These are phyloP conservation scores for Neocrepidodera transversa DNA, from an alignment of 2,888 invertebrate species.

Conservation along the genomic window DNA sequence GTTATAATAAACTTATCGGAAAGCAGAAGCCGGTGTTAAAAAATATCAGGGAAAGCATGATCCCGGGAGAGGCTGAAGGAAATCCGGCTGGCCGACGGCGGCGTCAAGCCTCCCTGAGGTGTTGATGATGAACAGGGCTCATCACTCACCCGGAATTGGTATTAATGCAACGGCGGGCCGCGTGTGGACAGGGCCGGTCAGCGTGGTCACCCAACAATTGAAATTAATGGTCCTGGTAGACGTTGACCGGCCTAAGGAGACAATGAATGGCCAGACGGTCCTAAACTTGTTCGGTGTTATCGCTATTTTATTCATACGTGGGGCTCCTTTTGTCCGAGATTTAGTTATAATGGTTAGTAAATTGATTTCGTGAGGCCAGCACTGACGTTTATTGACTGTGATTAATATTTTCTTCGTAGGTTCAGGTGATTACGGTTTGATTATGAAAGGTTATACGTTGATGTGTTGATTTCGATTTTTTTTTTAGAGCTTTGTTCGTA, in stretches of 20 bases:
- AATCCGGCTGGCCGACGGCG: conserved; percentile 49
- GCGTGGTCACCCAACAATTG: conserved; percentile 58
- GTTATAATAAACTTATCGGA: no score
- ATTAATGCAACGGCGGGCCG: conserved; percentile 59
- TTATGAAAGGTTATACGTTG: conserved; percentile 43
- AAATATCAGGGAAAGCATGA: background rate
- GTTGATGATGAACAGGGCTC: conserved; percentile 60
- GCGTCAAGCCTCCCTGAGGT: conserved; percentile 53
- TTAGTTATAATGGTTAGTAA: conserved; percentile 56
- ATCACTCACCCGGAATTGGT: conserved; percentile 61
- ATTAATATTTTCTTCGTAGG: conserved; percentile 48
- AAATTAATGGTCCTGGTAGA: conserved; percentile 59
- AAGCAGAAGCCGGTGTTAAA: no score
- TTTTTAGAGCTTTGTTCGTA: conserved; percentile 35
- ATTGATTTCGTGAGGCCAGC: conserved; percentile 45
- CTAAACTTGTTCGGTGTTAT: conserved; percentile 51
- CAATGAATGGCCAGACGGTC: conserved; percentile 48
- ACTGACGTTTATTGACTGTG: conserved; percentile 42
- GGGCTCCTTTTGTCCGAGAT: conserved; percentile 47
- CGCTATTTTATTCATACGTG: conserved; percentile 58
- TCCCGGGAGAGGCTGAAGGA: conserved; percentile 54
- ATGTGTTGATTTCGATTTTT: conserved; percentile 33
- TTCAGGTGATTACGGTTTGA: conserved; percentile 46
- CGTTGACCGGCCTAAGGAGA: conserved; percentile 54
- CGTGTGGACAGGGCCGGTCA: conserved; percentile 56